Conservation (phyloP, 2,888 invertebrate genomes). For the Athalia circularis region DNA sequence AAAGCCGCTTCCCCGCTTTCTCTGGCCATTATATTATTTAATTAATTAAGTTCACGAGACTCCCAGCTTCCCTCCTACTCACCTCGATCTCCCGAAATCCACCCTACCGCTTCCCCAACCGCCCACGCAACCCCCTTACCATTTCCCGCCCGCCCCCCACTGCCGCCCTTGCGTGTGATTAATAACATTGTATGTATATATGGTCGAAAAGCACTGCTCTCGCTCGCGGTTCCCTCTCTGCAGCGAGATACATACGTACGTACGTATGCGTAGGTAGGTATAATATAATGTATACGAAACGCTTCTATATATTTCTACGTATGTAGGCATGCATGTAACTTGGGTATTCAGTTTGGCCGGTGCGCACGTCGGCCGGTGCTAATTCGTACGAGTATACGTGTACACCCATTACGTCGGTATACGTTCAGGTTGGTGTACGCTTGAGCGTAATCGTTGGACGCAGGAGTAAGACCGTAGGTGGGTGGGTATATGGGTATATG, state of each 20-base stretch:
- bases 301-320: not conserved
- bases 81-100: slow-evolving; percentile 56
- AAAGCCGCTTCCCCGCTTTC: slow-evolving; percentile 59
- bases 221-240: slow-evolving; percentile 52
- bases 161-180: slow-evolving; percentile 58
- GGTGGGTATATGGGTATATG: not conserved
- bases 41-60: slow-evolving; percentile 69
- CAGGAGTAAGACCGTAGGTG: not conserved
- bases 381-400: no score
- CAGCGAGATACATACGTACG: not conserved
- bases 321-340: not conserved
- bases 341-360: not conserved
- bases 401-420: not conserved
- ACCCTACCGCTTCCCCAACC: not conserved
- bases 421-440: not conserved
- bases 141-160: not conserved
- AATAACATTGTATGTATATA: slow-evolving; percentile 58
- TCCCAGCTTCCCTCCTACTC: slow-evolving; percentile 55
- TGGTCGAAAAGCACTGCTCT: slow-evolving; percentile 58
- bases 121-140: not conserved
- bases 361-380: not conserved
- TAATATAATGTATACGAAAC: not conserved
- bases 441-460: slow-evolving; percentile 27
- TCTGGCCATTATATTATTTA: slow-evolving; percentile 69
- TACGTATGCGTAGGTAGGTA: not conserved